Conservation (phyloP, 2,797 vertebrate genomes). For the Pogoniulus pusillus region DNA sequence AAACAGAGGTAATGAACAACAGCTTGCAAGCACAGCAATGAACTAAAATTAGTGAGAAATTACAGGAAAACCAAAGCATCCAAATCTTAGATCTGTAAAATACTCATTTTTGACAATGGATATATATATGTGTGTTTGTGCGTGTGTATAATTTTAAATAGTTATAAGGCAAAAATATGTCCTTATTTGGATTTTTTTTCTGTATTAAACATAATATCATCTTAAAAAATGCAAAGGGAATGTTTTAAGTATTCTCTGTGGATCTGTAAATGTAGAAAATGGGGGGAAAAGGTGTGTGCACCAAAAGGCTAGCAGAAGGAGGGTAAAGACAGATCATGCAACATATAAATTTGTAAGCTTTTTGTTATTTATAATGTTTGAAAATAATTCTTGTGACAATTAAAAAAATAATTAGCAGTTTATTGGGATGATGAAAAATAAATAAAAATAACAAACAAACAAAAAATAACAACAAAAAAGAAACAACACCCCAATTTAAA, state of each 20-base stretch:
- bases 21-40: neutral
- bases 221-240: neutral
- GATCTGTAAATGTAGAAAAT: neutral
- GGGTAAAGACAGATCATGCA: neutral
- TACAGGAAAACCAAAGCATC: neutral
- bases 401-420: conserved; percentile 71
- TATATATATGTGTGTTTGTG: too few relatives aligned
- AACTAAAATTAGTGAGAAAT: neutral
- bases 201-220: neutral
- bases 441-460: neutral
- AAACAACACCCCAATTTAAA: conserved; percentile 13
- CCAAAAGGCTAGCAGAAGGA: neutral
- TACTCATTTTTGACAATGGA: too few relatives aligned
- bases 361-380: conserved; percentile 69
- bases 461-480: neutral
- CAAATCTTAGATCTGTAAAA: neutral
- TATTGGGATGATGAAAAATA: conserved; percentile 37
- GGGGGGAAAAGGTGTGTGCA: accelerated
- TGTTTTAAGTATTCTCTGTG: neutral
- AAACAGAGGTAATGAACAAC: neutral
- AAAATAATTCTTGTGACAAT: conserved; percentile 67
- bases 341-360: neutral
- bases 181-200: neutral
- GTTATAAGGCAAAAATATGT: neutral
- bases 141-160: neutral